These are phyloP conservation scores for Drosophila micromelanica DNA, from an alignment of 1,140 invertebrate species.

Conservation along the genomic window DNA sequence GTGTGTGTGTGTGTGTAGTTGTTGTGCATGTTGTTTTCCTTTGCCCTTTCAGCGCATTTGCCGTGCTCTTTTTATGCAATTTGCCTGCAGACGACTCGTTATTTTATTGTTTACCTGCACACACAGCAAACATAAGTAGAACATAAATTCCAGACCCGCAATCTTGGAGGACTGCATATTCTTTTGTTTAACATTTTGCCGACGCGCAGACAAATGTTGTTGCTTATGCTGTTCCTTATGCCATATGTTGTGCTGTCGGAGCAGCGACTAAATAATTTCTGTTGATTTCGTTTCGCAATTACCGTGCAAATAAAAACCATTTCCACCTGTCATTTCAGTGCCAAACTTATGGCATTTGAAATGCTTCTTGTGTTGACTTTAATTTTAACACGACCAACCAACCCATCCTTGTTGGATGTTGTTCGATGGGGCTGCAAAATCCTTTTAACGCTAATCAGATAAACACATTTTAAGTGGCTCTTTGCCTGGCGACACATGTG, in stretches of 20 bases:
- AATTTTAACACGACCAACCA: slow-evolving; percentile 40
- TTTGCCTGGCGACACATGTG: slow-evolving; percentile 37
- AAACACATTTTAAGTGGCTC: slow-evolving; percentile 58
- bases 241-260: neutral
- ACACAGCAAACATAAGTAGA: slow-evolving; percentile 40
- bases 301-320: slow-evolving; percentile 32
- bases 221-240: no score
- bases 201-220: slow-evolving; percentile 1
- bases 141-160: slow-evolving; percentile 42
- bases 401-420: neutral
- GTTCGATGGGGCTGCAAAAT: slow-evolving; percentile 66
- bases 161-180: slow-evolving; percentile 31
- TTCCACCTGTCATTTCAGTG: slow-evolving; percentile 23
- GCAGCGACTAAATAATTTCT: slow-evolving; percentile 25
- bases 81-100: slow-evolving; percentile 77
- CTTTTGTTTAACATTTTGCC: slow-evolving; percentile 18
- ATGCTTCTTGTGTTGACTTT: slow-evolving; percentile 42
- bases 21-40: slow-evolving; percentile 39
- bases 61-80: slow-evolving; percentile 62
- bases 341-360: slow-evolving; percentile 52
- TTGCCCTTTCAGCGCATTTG: slow-evolving; percentile 29
- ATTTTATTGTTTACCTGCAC: slow-evolving; percentile 78
- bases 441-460: slow-evolving; percentile 76
- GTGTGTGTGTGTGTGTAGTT: neutral
- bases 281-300: slow-evolving; percentile 37